Conservation (phyloP, 2,113 vertebrate species). For the Ceyx cyanopectus region DNA sequence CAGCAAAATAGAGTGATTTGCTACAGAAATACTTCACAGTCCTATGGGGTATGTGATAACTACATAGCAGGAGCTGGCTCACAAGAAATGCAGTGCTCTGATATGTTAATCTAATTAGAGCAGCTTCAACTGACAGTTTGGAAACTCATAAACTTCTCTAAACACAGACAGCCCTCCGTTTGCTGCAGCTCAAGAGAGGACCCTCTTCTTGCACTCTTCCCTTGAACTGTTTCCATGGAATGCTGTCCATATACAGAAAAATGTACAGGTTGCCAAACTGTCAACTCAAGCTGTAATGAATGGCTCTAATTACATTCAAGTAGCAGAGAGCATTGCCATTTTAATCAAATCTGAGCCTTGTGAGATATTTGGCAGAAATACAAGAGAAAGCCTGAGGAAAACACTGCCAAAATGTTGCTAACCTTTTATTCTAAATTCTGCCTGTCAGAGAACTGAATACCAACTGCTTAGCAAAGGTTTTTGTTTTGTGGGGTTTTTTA, state of each 20-base stretch:
- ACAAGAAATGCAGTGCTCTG: background rate
- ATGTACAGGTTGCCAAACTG: constrained; percentile 84
- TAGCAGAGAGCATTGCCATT: constrained; percentile 85
- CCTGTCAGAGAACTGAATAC: constrained; percentile 73
- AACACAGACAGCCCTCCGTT: constrained; percentile 37
- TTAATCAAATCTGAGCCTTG: constrained; percentile 86
- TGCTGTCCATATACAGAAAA: constrained; percentile 80
- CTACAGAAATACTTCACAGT: background rate
- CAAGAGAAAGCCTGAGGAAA: constrained; percentile 84
- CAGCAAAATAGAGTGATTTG: background rate
- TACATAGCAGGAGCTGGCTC: background rate
- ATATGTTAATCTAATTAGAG: constrained; percentile 63
- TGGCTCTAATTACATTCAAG: constrained; percentile 87
- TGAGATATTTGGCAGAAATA: constrained; percentile 82
- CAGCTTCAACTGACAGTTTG: constrained; percentile 22
- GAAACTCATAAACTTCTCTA: constrained; percentile 42
- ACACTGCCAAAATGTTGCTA: constrained; percentile 83
- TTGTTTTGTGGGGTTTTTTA: background rate
- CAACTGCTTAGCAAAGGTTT: constrained; percentile 68
- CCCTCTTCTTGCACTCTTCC: constrained; percentile 48
- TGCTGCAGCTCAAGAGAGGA: constrained; percentile 42
- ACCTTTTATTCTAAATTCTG: constrained; percentile 84
- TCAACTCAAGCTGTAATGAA: constrained; percentile 84
- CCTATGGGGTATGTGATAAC: background rate
- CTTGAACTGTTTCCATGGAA: constrained; percentile 79